These are phyloP conservation scores for Clistopyga incitator DNA, from an alignment of 2,888 invertebrate genomes.

Conservation along the genomic window DNA sequence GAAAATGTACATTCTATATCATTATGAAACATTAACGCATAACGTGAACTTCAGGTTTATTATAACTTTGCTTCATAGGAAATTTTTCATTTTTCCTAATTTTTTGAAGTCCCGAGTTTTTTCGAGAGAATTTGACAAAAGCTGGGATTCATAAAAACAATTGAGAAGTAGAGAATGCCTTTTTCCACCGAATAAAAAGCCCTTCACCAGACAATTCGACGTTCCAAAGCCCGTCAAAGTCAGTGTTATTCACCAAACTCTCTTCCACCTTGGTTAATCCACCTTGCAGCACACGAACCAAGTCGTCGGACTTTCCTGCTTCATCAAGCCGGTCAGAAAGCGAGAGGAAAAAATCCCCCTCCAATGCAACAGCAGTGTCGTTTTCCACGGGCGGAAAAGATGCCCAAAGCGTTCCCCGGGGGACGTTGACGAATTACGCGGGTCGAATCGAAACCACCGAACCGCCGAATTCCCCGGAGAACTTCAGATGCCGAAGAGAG, in stretches of 20 bases:
- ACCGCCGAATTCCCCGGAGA: slow-evolving; percentile 10
- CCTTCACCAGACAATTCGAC: background rate
- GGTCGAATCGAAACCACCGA: slow-evolving; percentile 16
- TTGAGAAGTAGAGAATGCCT: too few relatives aligned
- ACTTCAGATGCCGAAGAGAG: background rate
- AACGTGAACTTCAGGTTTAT: too few relatives aligned
- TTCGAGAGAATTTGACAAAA: too few relatives aligned
- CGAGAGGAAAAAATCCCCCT: background rate
- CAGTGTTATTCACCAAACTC: background rate
- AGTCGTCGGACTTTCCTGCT: background rate
- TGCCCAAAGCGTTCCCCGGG: slow-evolving; percentile 11
- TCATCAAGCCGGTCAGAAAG: background rate
- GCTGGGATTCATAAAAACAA: too few relatives aligned
- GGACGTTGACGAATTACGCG: slow-evolving; percentile 25
- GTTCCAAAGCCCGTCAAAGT: background rate
- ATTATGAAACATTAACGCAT: too few relatives aligned
- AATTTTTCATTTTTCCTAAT: too few relatives aligned
- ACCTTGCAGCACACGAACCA: background rate
- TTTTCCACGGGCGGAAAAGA: slow-evolving; percentile 31
- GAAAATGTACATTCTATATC: too few relatives aligned
- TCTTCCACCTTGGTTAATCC: background rate
- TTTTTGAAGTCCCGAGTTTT: too few relatives aligned
- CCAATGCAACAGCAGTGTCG: slow-evolving; percentile 10
- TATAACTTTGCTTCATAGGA: too few relatives aligned
- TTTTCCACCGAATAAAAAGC: too few relatives aligned